Evolutionary conservation across 1,140 invertebrate genomes (phyloP), one percentile per base, ranked within the genome.

Genomic region (Papilio polyxenes): DNA sequence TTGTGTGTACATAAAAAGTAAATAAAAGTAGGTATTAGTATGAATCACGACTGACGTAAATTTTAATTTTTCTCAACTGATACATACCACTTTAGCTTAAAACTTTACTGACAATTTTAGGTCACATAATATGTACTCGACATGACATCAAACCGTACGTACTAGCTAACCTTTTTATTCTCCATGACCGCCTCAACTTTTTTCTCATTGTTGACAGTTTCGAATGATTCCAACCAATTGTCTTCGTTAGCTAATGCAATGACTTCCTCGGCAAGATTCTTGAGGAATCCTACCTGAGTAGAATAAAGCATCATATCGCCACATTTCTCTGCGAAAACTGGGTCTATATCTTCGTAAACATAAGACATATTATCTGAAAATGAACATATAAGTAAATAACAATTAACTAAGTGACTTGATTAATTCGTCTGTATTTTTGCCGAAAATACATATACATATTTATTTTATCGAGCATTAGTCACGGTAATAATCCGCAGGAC

Each of bases 301-400:
- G 95, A 96, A 82, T 95, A 95, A 5, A 96, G 89, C 0, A 96
- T 96, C 75, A 95, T 95, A 85, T 95, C 93, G 82, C 95, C 96
- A 86, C 96, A 96, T 40, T 95, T 84, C 2, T 86, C 85, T 2
- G 93, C 91, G 75, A 90, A 94, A 3, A 59, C 82, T 9, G 87
- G 78, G 80, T 94, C 92, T 17, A 89, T 81, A 8, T 92, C 89
- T 23, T 92, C 90, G 83, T 83, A 93, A 74, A 92, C 84, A 44
- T 83, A 83, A 2, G 91, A 82, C 93, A 94, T 90, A 15, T 44
- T 44, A 44, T 88, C 84, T 87, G 80, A 23, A 83, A 85, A 65
- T n/a, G 17, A 72, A 31, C 59, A 37, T 31, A 31, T 31, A 31
- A 31, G 23, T 2, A 31, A 31, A 31, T 56, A 0, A 81, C 78